Base-by-base conservation (phyloP, 2,797 vertebrate species). In the Esox lucius region DNA sequence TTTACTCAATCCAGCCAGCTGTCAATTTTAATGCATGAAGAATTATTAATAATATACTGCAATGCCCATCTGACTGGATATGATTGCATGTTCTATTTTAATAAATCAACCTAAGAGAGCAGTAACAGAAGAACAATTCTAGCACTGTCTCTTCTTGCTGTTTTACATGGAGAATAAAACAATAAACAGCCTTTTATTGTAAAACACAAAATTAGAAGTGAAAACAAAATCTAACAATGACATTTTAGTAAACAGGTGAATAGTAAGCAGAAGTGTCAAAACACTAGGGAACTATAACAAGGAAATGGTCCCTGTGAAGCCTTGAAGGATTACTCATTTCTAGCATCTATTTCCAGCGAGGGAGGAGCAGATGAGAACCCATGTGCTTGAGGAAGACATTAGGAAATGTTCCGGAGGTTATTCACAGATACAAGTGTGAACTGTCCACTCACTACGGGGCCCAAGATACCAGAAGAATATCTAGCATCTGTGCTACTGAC, bases 41-140 rank as follows among this genome's bases (percentile, higher is more conserved):
- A 76, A 56, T 79, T 67, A 81, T 79, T 83, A 76, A 73, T 70
- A 70, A 11, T 26, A 61, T 4, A 24, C 3, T 71, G 65, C 65
- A 33, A 75, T 75, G 64, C 9, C n/a, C 73, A 72, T 76, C 46
- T 82, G 56, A 74, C 62, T 67, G 56, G 59, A 64, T 56, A 75
- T 78, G 77, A 82, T 83, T 82, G 33, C 62, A 61, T 77, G 85
- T 84, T 82, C 78, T 84, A 75, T 87, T 88, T 83, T 73, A 79
- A 72, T 42, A 49, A 72, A 66, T 8, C 15, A 46, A 73, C 76
- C 66, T 70, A 74, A 81, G 19, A 59, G 15, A 33, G 24, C 71
- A 15, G 1, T 31, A 28, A 46, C 42, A 24, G 51, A 69, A 65
- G 64, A 78, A 65, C 68, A 78, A 39, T 75, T 67, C 68, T 74